Percentiles rank a stretch among this genome's conserved stretches.
phyloP scores from a whole-genome alignment of 2,888 invertebrate genomes.

The Ecdyonurus torrentis region DNA sequence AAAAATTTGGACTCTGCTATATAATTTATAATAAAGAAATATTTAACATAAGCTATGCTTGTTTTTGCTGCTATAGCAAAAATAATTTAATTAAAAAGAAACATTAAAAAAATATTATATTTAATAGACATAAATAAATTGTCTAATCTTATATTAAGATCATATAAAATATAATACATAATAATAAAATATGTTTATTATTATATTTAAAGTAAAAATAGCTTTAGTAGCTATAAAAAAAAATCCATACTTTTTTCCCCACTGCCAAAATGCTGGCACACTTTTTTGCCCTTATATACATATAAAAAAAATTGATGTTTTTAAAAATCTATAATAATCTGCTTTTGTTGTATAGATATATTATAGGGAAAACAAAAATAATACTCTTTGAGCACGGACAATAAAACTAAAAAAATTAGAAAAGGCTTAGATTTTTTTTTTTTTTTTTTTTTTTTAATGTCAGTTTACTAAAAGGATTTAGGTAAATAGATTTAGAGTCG shows the following conservation, averaged over 20 bases:
- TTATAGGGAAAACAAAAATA: too few relatives aligned
- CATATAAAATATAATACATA: not conserved
- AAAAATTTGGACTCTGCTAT: not conserved
- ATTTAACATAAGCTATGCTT: not conserved
- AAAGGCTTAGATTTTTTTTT: too few relatives aligned
- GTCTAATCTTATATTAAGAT: not conserved
- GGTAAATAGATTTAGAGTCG: too few relatives aligned
- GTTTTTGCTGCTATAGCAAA: not conserved
- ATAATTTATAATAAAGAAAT: not conserved
- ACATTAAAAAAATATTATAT: not conserved
- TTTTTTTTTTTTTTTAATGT: too few relatives aligned
- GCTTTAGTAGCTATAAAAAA: not conserved
- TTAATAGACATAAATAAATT: not conserved
- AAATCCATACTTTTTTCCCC: not conserved
- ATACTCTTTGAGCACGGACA: too few relatives aligned
- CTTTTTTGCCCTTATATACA: not conserved
- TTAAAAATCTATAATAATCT: too few relatives aligned
- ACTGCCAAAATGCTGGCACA: not conserved
- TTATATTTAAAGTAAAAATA: too few relatives aligned
- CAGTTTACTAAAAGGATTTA: too few relatives aligned
- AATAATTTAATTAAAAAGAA: not conserved
- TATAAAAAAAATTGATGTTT: too few relatives aligned
- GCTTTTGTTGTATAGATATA: too few relatives aligned
- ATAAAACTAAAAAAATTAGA: too few relatives aligned
- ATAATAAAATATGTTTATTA: too few relatives aligned